These are phyloP conservation scores for Carcina quercana DNA, from an alignment of 2,888 invertebrate genomes.

Conservation along the genomic window DNA sequence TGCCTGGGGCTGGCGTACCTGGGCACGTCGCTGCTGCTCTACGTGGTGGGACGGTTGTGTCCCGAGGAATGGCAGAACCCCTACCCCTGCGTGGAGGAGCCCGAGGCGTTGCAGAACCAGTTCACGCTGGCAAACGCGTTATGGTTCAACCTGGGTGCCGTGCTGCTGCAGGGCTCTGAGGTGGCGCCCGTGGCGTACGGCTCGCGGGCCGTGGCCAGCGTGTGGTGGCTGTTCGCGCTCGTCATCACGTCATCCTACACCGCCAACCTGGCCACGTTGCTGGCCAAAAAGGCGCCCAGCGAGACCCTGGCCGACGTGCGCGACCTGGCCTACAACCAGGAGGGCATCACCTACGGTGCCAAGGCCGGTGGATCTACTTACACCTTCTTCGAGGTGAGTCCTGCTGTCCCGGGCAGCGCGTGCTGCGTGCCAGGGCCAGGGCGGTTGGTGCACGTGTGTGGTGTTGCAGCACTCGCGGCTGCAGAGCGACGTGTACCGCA, in stretches of 20 bases:
- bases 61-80: conserved; percentile 94
- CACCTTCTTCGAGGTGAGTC: conserved; percentile 93
- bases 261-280: conserved; percentile 92
- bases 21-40: conserved; percentile 85
- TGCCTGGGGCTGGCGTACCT: conserved; percentile 89
- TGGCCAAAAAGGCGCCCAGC: conserved; percentile 84
- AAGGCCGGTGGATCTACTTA: conserved; percentile 89
- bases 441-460: too few relatives aligned
- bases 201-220: conserved; percentile 88
- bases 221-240: conserved; percentile 92
- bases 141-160: conserved; percentile 91
- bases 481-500: conserved; percentile 79
- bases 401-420: too few relatives aligned
- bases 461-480: conserved; percentile 77
- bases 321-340: conserved; percentile 85
- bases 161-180: conserved; percentile 91
- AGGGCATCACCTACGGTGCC: conserved; percentile 89
- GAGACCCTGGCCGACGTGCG: conserved; percentile 83
- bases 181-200: conserved; percentile 91
- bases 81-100: conserved; percentile 88
- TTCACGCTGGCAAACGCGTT: conserved; percentile 88
- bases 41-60: conserved; percentile 85
- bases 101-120: conserved; percentile 87
- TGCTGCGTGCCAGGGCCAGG: too few relatives aligned
- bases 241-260: conserved; percentile 92